A percentile compares a stretch with the other conserved stretches of the same genome.
phyloP scores from a whole-genome alignment of 2,113 vertebrate genomes.

The Chrysochloris asiatica region DNA sequence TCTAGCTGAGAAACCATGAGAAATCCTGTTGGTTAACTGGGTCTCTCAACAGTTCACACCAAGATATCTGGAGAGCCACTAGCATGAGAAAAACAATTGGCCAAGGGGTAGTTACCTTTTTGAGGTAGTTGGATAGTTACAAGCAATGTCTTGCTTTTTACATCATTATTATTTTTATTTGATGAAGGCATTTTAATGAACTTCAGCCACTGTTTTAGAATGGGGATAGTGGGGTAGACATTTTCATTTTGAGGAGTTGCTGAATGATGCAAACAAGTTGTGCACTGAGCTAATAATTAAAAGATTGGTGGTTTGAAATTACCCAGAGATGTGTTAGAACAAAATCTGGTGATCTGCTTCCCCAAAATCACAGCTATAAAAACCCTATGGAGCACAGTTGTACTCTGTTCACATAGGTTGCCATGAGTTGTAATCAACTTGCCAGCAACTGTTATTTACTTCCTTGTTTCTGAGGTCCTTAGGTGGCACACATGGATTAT shows the following conservation, averaged over 20 bases:
- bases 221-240: not conserved
- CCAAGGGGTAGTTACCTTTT: not conserved
- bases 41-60: not conserved
- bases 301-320: not conserved
- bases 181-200: constrained; percentile 64
- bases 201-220: not conserved
- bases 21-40: not conserved
- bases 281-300: not conserved
- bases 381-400: not conserved
- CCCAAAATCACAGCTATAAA: not conserved
- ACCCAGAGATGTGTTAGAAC: not conserved
- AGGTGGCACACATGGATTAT: not conserved
- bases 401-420: not conserved
- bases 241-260: not conserved
- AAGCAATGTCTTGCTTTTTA: constrained; percentile 25
- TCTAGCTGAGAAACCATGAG: not conserved
- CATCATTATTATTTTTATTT: constrained; percentile 57
- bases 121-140: constrained; percentile 49
- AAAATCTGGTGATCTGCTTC: not conserved
- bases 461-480: not conserved
- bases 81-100: not conserved
- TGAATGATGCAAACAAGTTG: not conserved
- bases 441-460: not conserved
- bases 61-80: not conserved
- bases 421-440: not conserved